Conservation (phyloP, 2,797 vertebrate species). For the Menidia menidia region DNA sequence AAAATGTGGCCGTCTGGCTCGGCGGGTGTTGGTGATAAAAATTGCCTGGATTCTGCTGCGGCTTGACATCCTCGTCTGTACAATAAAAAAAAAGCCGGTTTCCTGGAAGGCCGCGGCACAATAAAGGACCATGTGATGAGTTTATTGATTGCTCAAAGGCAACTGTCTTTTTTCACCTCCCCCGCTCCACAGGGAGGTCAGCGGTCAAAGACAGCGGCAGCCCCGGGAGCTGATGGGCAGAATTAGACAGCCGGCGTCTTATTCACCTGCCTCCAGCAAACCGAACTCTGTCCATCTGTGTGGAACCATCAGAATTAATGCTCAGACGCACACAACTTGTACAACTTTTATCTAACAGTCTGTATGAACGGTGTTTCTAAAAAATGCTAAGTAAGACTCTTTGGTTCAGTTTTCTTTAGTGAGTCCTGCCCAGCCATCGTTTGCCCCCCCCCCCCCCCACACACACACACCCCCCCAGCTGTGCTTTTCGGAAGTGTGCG, state of each 20-base stretch:
- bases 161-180: constrained; percentile 20
- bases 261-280: constrained; percentile 10
- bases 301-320: constrained; percentile 10
- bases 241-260: constrained; percentile 3
- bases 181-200: neutral
- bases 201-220: constrained; percentile 47
- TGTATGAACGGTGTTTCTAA: neutral
- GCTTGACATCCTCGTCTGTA: constrained; percentile 25
- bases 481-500: constrained; percentile 62
- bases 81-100: constrained; percentile 30
- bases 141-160: constrained; percentile 57
- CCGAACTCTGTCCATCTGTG: neutral
- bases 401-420: constrained; percentile 3
- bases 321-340: neutral
- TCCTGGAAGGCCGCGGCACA: constrained; percentile 33
- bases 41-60: constrained; percentile 1
- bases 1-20: neutral
- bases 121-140: constrained; percentile 47
- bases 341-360: neutral
- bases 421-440: constrained; percentile 1
- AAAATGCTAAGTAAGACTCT: neutral
- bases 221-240: constrained; percentile 21
- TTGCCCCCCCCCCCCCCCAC: constrained; percentile 4
- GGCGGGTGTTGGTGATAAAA: constrained; percentile 23
- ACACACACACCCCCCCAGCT: constrained; percentile 27